A percentile compares a stretch with the other conserved stretches of the same genome.
Evolutionary conservation across 1,140 invertebrate species (phyloP).

Genomic region (Nautilus pompilius): DNA sequence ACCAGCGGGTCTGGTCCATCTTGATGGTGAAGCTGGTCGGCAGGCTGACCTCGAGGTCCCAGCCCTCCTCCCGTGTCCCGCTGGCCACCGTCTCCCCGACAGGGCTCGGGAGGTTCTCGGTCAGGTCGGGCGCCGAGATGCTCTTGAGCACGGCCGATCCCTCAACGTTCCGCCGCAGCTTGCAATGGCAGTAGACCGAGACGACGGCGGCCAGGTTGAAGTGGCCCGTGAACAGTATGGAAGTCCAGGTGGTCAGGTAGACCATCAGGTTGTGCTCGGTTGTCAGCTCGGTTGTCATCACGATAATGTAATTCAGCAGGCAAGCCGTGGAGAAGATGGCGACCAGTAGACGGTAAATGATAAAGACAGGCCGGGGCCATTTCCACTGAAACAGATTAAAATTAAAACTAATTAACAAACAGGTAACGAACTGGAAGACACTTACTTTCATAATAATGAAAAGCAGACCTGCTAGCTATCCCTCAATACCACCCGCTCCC

Average conservation of each 20-base stretch:
- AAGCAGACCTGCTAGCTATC: no score
- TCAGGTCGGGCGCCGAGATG: background rate
- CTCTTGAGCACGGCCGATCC: background rate
- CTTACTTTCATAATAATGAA: no score
- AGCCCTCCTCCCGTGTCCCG: background rate
- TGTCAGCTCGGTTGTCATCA: background rate
- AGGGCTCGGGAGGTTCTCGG: background rate
- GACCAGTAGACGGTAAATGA: constrained; percentile 14
- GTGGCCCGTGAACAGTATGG: constrained; percentile 22
- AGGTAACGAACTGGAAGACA: no score
- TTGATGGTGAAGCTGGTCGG: background rate
- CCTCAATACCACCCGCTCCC: no score
- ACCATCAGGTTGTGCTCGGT: constrained; percentile 4
- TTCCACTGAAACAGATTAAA: constrained; percentile 27
- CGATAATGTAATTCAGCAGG: constrained; percentile 3
- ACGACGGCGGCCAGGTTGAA: constrained; percentile 14
- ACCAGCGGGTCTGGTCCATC: constrained; percentile 14
- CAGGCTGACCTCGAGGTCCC: background rate
- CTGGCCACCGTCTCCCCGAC: background rate
- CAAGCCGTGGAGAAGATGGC: constrained; percentile 13
- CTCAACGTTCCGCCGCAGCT: background rate
- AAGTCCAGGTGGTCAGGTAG: constrained; percentile 39
- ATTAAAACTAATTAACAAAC: no score
- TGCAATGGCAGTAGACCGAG: constrained; percentile 6
- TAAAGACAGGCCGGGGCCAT: constrained; percentile 17